Evolutionary conservation across 1,140 invertebrate genomes (phyloP), one percentile per base, ranked within the genome.

Genomic region (Drosophila cardini): DNA sequence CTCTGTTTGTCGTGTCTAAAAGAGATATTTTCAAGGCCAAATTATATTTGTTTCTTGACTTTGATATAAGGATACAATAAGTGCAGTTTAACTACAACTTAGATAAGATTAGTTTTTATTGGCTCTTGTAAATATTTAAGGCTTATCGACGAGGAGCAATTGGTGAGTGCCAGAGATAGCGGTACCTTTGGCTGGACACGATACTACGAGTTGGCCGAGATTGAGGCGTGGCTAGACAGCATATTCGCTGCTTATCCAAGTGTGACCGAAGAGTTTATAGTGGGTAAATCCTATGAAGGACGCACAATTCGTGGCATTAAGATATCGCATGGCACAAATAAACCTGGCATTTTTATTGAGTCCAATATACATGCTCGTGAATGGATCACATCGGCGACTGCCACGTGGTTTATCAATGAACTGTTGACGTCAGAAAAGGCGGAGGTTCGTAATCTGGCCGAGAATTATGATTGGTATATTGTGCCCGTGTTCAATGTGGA

Each of bases 401-500:
- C 92, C 5, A 92, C 94, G 0, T 95, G 93, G 81, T 92, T 95
- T n/a, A 92, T 94, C n/a, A 92, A 94, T 69, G 80, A 94, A 72
- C 58, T 94, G 40, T 67, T 93, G 4, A 78, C 91, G 65, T 92
- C 91, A 1, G 57, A 91, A 13, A 45, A 74, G 7, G 30, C 91
- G 5, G 76, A 68, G 11, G 75, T 93, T 5, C 76, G 82, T n/a
- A 81, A 91, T 36, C 75, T 94, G 13, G 90, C 92, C 0, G 76
- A 91, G 4, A 94, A 72, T 62, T 93, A 92, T 60, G 94, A 95
- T 72, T 96, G 95, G 94, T 94, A 95, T 79, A 92, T 96, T 63
- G 90, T 96, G 50, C 96, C 96, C 0, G 93, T 96, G 0, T 91
- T 94, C 8, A 97, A 96, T 92, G 95, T 96, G 9, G 96, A 97